A percentile compares a stretch with the other conserved stretches of the same genome.
Evolutionary conservation across 2,113 vertebrate genomes (phyloP).

Genomic region (Zosterops lateralis): DNA sequence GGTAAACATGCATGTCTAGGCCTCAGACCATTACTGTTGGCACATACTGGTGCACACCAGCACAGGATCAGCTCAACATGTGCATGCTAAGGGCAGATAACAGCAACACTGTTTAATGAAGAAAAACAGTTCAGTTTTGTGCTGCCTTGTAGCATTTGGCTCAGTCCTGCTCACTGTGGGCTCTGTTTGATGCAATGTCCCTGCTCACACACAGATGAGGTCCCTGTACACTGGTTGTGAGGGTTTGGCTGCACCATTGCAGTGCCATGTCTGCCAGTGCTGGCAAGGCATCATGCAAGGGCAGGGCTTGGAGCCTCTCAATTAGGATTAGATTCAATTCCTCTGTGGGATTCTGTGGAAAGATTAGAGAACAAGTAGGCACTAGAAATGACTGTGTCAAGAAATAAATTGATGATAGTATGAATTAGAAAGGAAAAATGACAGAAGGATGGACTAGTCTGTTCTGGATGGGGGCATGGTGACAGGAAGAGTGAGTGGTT

Average conservation of each 20-base stretch:
- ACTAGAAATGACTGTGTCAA: constrained; percentile 64
- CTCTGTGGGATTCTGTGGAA: constrained; percentile 24
- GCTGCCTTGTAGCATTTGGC: constrained; percentile 3
- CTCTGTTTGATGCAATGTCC: not conserved
- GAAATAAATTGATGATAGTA: constrained; percentile 67
- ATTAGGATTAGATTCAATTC: constrained; percentile 49
- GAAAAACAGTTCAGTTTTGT: constrained; percentile 36
- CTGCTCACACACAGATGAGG: not conserved
- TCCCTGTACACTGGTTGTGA: not conserved
- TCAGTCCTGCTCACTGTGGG: constrained; percentile 22
- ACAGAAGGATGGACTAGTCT: constrained; percentile 59
- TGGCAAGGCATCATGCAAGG: not conserved
- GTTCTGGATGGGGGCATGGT: constrained; percentile 44
- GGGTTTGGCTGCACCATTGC: not conserved
- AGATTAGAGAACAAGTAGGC: constrained; percentile 56
- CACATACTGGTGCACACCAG: not conserved
- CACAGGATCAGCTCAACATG: not conserved
- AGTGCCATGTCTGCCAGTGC: fast-evolving
- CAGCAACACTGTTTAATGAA: constrained; percentile 10
- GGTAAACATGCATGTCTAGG: fast-evolving
- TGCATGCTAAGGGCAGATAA: not conserved
- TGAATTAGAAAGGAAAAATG: constrained; percentile 68
- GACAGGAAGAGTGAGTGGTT: constrained; percentile 61
- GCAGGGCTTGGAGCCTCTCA: not conserved
- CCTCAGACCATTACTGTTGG: not conserved